These are phyloP conservation scores for Caiman crocodilus DNA, from an alignment of 2,797 vertebrate genomes.

Conservation along the genomic window DNA sequence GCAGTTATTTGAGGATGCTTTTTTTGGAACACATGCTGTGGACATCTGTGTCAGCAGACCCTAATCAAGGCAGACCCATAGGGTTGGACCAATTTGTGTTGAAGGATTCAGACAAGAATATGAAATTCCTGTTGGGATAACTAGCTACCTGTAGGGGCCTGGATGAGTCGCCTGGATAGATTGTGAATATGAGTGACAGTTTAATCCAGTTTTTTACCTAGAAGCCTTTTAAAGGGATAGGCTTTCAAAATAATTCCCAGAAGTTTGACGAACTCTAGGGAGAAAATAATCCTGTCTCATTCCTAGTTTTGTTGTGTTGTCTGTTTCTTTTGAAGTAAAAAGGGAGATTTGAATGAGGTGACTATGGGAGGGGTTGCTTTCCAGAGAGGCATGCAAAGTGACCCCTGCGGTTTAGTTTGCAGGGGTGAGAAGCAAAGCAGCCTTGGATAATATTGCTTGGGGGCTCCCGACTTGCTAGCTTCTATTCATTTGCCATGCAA, in stretches of 20 bases:
- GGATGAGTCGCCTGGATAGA: slow-evolving; percentile 72
- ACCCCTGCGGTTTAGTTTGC: background rate
- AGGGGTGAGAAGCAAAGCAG: background rate
- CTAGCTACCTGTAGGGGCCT: slow-evolving; percentile 72
- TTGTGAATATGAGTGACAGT: slow-evolving; percentile 77
- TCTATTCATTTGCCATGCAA: background rate
- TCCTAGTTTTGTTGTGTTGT: background rate
- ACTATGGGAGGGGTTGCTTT: background rate
- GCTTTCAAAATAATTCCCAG: background rate
- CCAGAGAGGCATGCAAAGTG: background rate
- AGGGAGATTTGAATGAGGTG: background rate
- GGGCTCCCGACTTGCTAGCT: background rate
- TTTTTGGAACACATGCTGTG: slow-evolving; percentile 69
- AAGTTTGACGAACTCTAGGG: background rate
- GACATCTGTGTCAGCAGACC: slow-evolving; percentile 74
- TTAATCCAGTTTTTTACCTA: slow-evolving; percentile 68
- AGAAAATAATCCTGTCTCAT: background rate
- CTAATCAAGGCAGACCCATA: slow-evolving; percentile 73
- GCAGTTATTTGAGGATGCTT: slow-evolving; percentile 69
- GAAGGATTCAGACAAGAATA: slow-evolving; percentile 76
- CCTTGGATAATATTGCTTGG: background rate
- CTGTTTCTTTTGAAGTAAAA: background rate
- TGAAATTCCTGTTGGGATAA: slow-evolving; percentile 78
- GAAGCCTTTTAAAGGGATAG: slow-evolving; percentile 33
- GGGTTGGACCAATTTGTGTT: slow-evolving; percentile 72